These are phyloP conservation scores for Sebastes ruberrimus DNA, from an alignment of 2,797 vertebrate genomes.

Conservation along the genomic window DNA sequence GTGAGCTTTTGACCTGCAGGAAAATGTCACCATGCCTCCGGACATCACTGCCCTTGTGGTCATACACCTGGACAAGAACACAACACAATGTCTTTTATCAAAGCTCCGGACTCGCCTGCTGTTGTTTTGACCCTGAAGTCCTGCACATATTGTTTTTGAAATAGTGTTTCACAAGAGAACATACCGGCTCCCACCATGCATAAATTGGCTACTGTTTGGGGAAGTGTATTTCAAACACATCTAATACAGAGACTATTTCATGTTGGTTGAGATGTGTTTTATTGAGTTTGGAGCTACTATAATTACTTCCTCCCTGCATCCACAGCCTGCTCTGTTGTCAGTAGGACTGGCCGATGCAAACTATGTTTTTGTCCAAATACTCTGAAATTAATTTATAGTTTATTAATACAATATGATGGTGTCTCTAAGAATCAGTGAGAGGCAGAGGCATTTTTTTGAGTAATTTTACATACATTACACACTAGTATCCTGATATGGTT, in stretches of 20 bases:
- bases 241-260: background rate
- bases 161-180: background rate
- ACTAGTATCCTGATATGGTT: background rate
- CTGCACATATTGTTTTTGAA: background rate
- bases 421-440: background rate
- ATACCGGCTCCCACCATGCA: background rate
- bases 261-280: background rate
- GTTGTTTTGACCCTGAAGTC: background rate
- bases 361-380: background rate
- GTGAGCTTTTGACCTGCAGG: slow-evolving; percentile 3
- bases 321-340: background rate
- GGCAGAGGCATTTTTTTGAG: background rate
- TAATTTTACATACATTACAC: background rate
- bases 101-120: background rate
- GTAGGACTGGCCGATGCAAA: background rate
- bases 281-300: background rate
- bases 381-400: background rate
- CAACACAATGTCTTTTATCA: slow-evolving; percentile 8
- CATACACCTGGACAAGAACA: background rate
- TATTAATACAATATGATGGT: no score
- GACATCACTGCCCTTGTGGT: background rate
- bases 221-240: background rate
- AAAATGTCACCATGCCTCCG: slow-evolving; percentile 13
- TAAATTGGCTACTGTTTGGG: background rate
- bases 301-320: background rate